These are phyloP conservation scores for Dasyornis broadbenti DNA, from an alignment of 2,113 vertebrate species.

Conservation along the genomic window DNA sequence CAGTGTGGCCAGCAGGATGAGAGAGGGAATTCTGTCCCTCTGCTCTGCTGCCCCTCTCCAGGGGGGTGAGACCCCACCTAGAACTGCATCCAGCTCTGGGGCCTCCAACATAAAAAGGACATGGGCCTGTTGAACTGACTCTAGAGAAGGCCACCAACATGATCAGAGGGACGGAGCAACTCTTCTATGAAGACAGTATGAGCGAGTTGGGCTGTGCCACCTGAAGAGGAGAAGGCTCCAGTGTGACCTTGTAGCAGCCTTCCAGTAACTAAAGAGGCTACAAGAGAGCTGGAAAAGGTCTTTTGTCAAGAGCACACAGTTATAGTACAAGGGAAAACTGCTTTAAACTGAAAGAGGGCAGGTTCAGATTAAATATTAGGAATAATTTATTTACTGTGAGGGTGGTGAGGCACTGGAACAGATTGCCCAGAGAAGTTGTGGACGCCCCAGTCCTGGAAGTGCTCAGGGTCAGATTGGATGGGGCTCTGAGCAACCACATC, in stretches of 20 bases:
- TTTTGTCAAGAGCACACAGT: not conserved
- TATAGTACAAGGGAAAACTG: not conserved
- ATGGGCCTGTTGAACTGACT: accelerated
- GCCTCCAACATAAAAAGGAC: not conserved
- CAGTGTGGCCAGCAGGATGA: not conserved
- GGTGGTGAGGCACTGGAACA: not conserved
- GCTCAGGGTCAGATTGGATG: not conserved
- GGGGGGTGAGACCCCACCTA: not conserved
- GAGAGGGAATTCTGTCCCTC: not conserved
- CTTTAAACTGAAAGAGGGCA: not conserved
- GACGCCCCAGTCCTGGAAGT: not conserved
- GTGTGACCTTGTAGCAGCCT: not conserved
- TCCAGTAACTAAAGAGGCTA: not conserved
- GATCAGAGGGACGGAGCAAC: not conserved
- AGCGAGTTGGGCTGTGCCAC: accelerated
- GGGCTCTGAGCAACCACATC: not conserved
- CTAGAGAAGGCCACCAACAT: not conserved
- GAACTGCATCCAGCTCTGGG: not conserved
- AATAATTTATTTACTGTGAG: not conserved
- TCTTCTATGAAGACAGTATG: not conserved
- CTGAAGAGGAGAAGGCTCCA: not conserved
- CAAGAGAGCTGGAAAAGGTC: not conserved
- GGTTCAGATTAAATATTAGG: not conserved
- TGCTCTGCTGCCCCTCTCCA: not conserved
- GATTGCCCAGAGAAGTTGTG: not conserved